Conservation (phyloP, 2,797 vertebrate species). For the Urophycis tenuis region DNA sequence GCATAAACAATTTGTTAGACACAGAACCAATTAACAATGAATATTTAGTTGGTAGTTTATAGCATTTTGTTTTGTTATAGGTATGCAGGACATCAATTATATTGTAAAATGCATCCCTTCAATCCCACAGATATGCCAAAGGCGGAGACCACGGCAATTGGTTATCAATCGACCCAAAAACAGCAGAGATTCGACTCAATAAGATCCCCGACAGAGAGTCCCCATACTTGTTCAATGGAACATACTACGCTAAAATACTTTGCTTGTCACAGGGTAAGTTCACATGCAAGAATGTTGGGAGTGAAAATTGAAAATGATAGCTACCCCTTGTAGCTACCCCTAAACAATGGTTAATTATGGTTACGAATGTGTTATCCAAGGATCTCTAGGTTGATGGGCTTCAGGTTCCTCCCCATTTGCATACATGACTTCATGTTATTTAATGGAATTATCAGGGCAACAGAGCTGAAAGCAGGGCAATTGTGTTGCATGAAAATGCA, state of each 20-base stretch:
- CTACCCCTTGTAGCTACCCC: not conserved
- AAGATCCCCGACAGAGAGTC: constrained; percentile 80
- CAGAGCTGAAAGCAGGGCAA: too few relatives aligned
- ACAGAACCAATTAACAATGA: not conserved
- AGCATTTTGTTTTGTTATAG: not conserved
- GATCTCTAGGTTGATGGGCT: not conserved
- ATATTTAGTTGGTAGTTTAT: not conserved
- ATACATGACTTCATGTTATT: not conserved
- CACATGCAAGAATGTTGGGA: not conserved
- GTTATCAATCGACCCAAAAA: constrained; percentile 70
- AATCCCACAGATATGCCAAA: constrained; percentile 72
- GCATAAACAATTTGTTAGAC: not conserved
- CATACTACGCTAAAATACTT: constrained; percentile 73
- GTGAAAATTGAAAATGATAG: not conserved
- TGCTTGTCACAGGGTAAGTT: constrained; percentile 72
- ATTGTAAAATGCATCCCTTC: not conserved
- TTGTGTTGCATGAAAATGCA: too few relatives aligned
- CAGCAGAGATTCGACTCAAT: constrained; percentile 73
- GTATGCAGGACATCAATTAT: not conserved
- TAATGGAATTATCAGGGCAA: not conserved
- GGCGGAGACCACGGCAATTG: constrained; percentile 73
- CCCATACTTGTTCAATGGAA: constrained; percentile 71
- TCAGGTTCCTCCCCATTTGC: not conserved
- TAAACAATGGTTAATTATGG: not conserved
- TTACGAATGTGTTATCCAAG: not conserved